phyloP scores from a whole-genome alignment of 2,797 vertebrate genomes.

The Neosilurus mollespiculum region DNA sequence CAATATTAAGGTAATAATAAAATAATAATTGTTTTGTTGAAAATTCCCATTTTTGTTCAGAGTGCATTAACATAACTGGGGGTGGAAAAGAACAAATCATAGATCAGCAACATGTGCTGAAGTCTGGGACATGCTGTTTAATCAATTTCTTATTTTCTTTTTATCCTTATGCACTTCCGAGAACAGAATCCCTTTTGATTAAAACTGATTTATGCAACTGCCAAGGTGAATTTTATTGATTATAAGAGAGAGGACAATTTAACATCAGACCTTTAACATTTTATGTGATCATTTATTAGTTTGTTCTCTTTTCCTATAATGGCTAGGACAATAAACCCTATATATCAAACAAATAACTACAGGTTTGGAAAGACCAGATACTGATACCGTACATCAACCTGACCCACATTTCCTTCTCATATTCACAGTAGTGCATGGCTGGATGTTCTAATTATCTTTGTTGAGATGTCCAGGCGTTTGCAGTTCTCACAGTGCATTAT shows the following conservation, averaged over 20 bases:
- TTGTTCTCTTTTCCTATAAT: conserved; percentile 27
- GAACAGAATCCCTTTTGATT: conserved; percentile 33
- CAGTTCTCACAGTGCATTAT: conserved; percentile 28
- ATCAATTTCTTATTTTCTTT: conserved; percentile 69
- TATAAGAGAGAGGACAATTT: conserved; percentile 60
- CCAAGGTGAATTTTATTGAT: conserved; percentile 76
- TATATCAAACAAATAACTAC: conserved; percentile 38
- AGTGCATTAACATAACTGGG: conserved; percentile 51
- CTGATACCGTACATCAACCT: conserved; percentile 32
- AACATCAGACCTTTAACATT: conserved; percentile 35
- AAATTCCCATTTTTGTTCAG: too few species aligned
- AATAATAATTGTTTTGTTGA: too few species aligned
- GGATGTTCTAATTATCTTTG: conserved; percentile 37
- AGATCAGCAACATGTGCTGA: conserved; percentile 67
- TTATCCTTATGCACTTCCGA: conserved; percentile 65
- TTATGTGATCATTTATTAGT: conserved; percentile 41
- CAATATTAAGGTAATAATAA: too few species aligned
- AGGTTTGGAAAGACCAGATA: conserved; percentile 22
- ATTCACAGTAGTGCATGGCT: background rate
- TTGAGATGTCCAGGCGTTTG: conserved; percentile 31
- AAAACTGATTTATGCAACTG: conserved; percentile 68
- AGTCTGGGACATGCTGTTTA: conserved; percentile 66
- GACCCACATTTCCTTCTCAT: conserved; percentile 39
- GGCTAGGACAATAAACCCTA: conserved; percentile 20
- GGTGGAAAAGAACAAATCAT: conserved; percentile 54